These are phyloP conservation scores for Heliconius aoede DNA, from an alignment of 2,888 invertebrate species.

Conservation along the genomic window DNA sequence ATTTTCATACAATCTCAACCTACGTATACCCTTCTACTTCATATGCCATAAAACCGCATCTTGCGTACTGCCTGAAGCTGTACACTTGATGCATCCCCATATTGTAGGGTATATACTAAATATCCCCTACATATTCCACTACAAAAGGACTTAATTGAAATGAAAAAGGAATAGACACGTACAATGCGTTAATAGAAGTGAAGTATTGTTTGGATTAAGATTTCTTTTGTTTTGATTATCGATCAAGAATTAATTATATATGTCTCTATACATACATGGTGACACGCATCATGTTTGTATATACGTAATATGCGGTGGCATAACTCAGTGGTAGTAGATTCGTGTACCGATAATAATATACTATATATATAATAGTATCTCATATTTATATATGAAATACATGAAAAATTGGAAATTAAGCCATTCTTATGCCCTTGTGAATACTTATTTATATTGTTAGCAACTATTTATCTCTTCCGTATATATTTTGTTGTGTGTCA, in stretches of 20 bases:
- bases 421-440: too few relatives aligned
- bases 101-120: constrained; percentile 1
- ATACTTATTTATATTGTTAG: too few relatives aligned
- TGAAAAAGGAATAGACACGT: constrained; percentile 10
- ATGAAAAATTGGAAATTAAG: too few relatives aligned
- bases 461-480: too few relatives aligned
- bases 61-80: constrained; percentile 19
- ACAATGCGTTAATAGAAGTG: constrained; percentile 2
- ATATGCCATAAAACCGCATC: constrained; percentile 16
- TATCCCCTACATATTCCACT: constrained; percentile 19
- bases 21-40: constrained; percentile 9
- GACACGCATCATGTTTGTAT: too few relatives aligned
- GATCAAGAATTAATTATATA: neutral
- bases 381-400: too few relatives aligned
- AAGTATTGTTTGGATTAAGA: neutral
- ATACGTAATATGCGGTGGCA: neutral
- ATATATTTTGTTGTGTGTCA: too few relatives aligned
- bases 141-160: constrained; percentile 17
- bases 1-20: neutral
- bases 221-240: neutral
- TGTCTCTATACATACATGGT: too few relatives aligned
- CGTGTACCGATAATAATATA: too few relatives aligned
- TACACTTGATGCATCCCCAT: neutral
- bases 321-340: too few relatives aligned
- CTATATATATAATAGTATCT: too few relatives aligned